Conservation (phyloP, 1,140 invertebrate species). For the Drosophila leontia region DNA sequence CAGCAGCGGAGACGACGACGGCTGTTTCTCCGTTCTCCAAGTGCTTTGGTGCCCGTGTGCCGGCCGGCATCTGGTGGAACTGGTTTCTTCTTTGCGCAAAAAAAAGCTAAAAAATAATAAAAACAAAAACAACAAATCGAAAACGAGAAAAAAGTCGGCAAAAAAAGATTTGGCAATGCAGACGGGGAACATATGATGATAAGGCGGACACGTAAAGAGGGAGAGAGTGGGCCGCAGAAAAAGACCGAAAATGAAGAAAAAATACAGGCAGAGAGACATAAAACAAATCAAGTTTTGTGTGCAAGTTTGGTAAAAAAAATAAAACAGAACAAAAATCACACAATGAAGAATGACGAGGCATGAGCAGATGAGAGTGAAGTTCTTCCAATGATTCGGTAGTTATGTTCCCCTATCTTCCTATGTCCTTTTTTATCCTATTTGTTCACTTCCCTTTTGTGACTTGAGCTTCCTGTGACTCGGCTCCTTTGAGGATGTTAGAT, state of each 20-base stretch:
- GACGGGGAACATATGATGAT: conserved; percentile 66
- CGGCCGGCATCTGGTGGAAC: conserved; percentile 82
- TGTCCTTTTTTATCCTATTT: conserved; percentile 14
- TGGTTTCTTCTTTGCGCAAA: conserved; percentile 66
- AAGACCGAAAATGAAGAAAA: background rate
- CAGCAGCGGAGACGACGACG: conserved; percentile 53
- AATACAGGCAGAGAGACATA: conserved; percentile 14
- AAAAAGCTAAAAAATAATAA: conserved; percentile 11
- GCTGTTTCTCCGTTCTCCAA: conserved; percentile 19
- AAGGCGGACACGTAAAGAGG: conserved; percentile 58
- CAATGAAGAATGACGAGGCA: conserved; percentile 33
- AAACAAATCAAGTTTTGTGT: conserved; percentile 61
- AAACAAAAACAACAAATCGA: conserved; percentile 34
- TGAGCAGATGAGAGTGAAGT: conserved; percentile 1
- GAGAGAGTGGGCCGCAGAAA: conserved; percentile 8
- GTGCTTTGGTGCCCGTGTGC: conserved; percentile 39
- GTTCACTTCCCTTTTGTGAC: background rate
- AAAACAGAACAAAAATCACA: conserved; percentile 8
- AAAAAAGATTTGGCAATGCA: conserved; percentile 67
- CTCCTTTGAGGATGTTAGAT: conserved; percentile 2
- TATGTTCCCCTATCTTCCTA: conserved; percentile 5
- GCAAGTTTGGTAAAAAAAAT: conserved; percentile 18
- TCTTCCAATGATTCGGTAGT: conserved; percentile 17
- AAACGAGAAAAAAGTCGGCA: conserved; percentile 31
- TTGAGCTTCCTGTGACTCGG: background rate